Base-by-base conservation (phyloP, 2,888 invertebrate species). In the Steinernema carpocapsae region DNA sequence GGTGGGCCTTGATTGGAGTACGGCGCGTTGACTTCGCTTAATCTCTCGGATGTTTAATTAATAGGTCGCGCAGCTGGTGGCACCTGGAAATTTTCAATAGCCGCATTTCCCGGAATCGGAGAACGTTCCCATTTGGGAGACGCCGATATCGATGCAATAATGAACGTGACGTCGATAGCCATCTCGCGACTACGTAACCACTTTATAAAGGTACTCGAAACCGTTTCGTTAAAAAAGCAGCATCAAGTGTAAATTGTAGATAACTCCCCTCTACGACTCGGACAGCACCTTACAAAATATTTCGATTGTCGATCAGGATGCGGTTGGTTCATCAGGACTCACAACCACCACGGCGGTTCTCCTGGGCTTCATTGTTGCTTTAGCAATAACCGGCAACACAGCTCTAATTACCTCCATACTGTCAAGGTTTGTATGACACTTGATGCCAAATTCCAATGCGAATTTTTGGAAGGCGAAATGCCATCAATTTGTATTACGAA, bases 361-460 rank as follows among this genome's bases (percentile, higher is more conserved):
- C 10, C 64, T 64, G 7, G 64, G 64, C 24, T 64, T 64, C 32
- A 64, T 64, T n/a, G 64, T 64, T 6, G 64, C 64, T 32, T 37
- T 64, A 12, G 64, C 64, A 1, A 26, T 64, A 2, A 19, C 64
- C 6, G 64, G 64, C 17, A 64, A 64, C 32, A 32, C 29, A 29
- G 64, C 64, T 22, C 32, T 64, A 12, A 17, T 64, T 6, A 32
- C 32, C 12, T 64, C 64, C 2, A 64, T 64, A n/a, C 14, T 64
- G 3, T 32, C 64, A 6, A 64, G 26, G 64, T 64, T 4, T 10
- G 64, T 64, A 7, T 48, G 37, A 37, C 43, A 43, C 43, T 43
- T 14, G 43, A 43, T 43, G 14, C 43, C 14, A n/a, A n/a, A n/a
- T n/a, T n/a, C n/a, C n/a, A n/a, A n/a, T n/a, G n/a, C n/a, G n/a